Percentiles rank a stretch among this genome's conserved stretches.
Evolutionary conservation across 2,888 invertebrate species (phyloP).

Genomic region (Neoaliturus tenellus): DNA sequence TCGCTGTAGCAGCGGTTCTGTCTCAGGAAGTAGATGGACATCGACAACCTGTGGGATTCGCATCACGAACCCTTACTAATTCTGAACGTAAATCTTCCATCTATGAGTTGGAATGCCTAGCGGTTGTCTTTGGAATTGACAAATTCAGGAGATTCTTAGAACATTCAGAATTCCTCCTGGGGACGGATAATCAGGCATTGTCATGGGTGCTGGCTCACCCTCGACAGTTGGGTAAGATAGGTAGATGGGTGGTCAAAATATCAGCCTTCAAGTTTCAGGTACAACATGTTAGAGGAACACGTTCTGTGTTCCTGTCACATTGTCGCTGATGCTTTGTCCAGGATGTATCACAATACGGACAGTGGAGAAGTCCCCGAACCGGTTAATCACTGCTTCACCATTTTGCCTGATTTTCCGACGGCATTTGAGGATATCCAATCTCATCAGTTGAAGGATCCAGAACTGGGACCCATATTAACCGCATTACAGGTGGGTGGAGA

Average conservation of each 20-base stretch:
- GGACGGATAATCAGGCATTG: slow-evolving; percentile 54
- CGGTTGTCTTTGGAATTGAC: slow-evolving; percentile 34
- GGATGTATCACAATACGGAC: slow-evolving; percentile 20
- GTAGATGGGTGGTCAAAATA: slow-evolving; percentile 25
- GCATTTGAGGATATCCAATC: slow-evolving; percentile 7
- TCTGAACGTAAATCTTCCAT: slow-evolving; percentile 14
- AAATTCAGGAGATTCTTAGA: slow-evolving; percentile 37
- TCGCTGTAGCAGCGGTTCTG: slow-evolving; percentile 43
- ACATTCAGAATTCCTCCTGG: slow-evolving; percentile 28
- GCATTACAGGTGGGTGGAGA: not conserved
- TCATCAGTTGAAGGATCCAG: not conserved
- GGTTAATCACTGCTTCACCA: no score
- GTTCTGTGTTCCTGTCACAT: no score
- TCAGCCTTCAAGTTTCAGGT: slow-evolving; percentile 14
- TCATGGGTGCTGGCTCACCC: slow-evolving; percentile 31
- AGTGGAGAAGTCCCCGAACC: not conserved
- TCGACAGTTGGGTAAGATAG: slow-evolving; percentile 4
- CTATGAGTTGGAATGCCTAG: slow-evolving; percentile 50
- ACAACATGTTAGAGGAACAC: slow-evolving; percentile 14
- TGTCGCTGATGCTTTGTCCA: slow-evolving; percentile 30
- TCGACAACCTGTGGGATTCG: slow-evolving; percentile 37
- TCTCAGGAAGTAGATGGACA: slow-evolving; percentile 32
- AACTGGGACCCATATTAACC: slow-evolving; percentile 1
- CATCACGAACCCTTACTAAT: slow-evolving; percentile 39
- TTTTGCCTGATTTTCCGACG: not conserved